Evolutionary conservation across 2,888 invertebrate genomes (phyloP), one percentile per base, ranked within the genome.

Genomic region (Amiota minor): DNA sequence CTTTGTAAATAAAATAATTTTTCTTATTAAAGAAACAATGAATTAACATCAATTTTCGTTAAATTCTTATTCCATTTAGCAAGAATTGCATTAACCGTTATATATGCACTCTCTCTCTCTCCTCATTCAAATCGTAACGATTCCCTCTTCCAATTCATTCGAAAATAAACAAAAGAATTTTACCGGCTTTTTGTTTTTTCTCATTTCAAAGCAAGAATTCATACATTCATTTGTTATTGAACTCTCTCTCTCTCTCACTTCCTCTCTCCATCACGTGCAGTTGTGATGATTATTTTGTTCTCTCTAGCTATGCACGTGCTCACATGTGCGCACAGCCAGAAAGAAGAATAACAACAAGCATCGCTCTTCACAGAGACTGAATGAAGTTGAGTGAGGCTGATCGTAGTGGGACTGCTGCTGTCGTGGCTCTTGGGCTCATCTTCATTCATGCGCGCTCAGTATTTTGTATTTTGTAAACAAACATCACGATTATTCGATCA

Each of bases 161-260:
- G 75, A 79, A 85, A 74, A 75, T 85, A 82, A 82, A 82, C 82
- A 85, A 81, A 74, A 59, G 23, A 35, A 85, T 81, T 83, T 81
- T 80, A 73, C 82, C 85, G 82, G 82, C 85, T 77, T 82, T 83
- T 76, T 65, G 18, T 20, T 67, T 16, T 56, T n/a, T n/a, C n/a
- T 6, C 35, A 35, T 6, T 35, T 35, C 35, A 35, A 35, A 35
- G 6, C 35, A 35, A 35, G 6, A 35, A 35, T 35, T 1, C 56
- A 56, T 35, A 10, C 56, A 56, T 6, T 4, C 35, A 35, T 35
- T 35, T 35, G 35, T 35, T 35, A 35, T 35, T 35, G 6, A 76
- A 80, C 71, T 10, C 68, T 69, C 45, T 16, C 46, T 64, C 53
- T 23, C 70, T 71, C 68, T 69, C 45, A 14, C 46, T 64, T 49